phyloP scores from a whole-genome alignment of 2,888 invertebrate species.

The Pomacea canaliculata region DNA sequence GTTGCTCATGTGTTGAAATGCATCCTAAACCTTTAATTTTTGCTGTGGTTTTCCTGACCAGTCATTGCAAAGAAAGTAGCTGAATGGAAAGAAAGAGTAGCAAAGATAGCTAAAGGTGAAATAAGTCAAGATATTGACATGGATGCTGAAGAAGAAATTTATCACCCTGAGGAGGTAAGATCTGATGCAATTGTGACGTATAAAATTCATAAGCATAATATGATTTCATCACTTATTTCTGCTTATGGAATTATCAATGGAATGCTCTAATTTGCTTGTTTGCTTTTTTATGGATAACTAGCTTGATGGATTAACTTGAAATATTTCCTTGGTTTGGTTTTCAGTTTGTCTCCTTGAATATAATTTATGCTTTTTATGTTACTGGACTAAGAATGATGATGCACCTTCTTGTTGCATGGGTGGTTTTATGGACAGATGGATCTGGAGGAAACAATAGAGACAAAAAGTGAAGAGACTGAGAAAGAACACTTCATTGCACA shows the following conservation, averaged over 20 bases:
- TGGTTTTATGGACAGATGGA: constrained; percentile 26
- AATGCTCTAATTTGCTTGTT: too few relatives aligned
- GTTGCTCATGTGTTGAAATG: too few relatives aligned
- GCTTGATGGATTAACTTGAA: too few relatives aligned
- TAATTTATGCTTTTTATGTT: too few relatives aligned
- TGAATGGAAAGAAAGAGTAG: constrained; percentile 79
- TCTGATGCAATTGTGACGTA: not conserved
- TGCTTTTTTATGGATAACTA: too few relatives aligned
- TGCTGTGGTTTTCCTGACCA: constrained; percentile 27
- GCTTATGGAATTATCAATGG: too few relatives aligned
- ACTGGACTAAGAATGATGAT: too few relatives aligned
- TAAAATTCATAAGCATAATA: not conserved
- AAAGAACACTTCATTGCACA: constrained; percentile 80
- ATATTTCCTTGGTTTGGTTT: too few relatives aligned
- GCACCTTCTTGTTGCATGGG: too few relatives aligned
- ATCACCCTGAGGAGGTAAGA: constrained; percentile 70
- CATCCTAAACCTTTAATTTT: too few relatives aligned
- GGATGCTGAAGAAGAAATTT: constrained; percentile 73
- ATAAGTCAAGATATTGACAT: constrained; percentile 70
- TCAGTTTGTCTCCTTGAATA: too few relatives aligned
- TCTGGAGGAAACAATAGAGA: constrained; percentile 55
- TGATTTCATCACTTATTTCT: not conserved
- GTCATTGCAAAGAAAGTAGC: constrained; percentile 76
- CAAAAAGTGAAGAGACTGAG: constrained; percentile 28
- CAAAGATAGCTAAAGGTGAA: constrained; percentile 62